Conservation (phyloP, 1,140 invertebrate genomes). For the Globodera rostochiensis region DNA sequence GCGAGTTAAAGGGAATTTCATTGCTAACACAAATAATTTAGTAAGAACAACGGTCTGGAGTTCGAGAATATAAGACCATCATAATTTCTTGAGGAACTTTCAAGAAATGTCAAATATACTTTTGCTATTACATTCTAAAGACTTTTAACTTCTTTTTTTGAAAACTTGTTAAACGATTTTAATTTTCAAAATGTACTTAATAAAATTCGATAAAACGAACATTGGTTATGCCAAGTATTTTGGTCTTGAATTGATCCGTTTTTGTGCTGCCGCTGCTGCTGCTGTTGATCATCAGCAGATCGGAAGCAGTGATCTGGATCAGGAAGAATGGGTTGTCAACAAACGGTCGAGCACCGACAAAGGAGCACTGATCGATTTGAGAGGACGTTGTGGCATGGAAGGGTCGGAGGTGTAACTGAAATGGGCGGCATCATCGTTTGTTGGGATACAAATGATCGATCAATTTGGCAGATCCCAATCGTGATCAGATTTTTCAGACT, state of each 20-base stretch:
- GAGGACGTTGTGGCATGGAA: not conserved
- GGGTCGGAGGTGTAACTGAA: conserved; percentile 9
- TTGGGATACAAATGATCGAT: no score
- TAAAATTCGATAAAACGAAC: not conserved
- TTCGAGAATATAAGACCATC: no score
- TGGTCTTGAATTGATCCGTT: not conserved
- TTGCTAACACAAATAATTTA: no score
- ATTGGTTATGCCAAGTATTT: not conserved
- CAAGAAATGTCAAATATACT: no score
- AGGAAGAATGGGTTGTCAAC: conserved; percentile 20
- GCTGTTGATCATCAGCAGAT: not conserved
- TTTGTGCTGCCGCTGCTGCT: not conserved
- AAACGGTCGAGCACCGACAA: conserved; percentile 16
- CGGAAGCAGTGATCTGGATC: conserved; percentile 9
- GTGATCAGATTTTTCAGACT: no score
- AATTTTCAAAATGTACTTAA: not conserved
- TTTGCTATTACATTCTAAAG: no score
- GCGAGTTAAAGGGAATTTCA: no score
- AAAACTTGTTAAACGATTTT: not conserved
- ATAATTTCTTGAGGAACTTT: no score
- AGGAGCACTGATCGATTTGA: conserved; percentile 8
- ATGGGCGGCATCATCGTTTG: not conserved
- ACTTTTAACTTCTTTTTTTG: no score
- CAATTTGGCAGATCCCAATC: no score
- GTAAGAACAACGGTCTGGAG: no score